Conservation (phyloP, 1,140 invertebrate species). For the Nephila pilipes region DNA sequence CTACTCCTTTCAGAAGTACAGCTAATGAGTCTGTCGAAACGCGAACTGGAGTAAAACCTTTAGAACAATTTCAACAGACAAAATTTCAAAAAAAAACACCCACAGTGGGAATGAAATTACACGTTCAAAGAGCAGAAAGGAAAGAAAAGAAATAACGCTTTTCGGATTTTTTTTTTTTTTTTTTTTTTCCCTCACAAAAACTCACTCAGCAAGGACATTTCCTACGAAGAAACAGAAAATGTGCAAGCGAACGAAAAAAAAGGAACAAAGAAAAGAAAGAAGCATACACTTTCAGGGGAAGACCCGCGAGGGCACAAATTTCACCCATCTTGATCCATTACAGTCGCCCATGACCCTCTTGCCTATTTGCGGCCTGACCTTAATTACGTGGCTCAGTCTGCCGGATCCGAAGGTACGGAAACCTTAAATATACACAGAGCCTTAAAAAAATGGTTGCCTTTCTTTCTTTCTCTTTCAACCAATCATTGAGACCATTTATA, state of each 20-base stretch:
- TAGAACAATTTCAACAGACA: too few species aligned
- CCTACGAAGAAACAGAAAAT: background rate
- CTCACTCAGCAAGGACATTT: background rate
- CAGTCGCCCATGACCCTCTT: constrained; percentile 45
- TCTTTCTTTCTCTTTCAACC: background rate
- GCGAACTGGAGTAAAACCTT: too few species aligned
- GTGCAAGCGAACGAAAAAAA: background rate
- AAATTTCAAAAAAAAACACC: too few species aligned
- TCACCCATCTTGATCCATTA: background rate
- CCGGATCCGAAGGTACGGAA: background rate
- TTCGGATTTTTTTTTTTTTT: background rate
- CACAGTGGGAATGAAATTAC: too few species aligned
- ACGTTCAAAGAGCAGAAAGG: background rate
- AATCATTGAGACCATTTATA: too few species aligned
- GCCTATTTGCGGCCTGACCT: constrained; percentile 59
- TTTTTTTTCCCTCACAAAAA: background rate
- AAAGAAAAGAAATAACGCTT: background rate
- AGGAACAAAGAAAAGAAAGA: background rate
- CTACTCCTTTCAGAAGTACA: too few species aligned
- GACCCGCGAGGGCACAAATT: background rate
- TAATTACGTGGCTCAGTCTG: constrained; percentile 52
- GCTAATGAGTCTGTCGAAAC: too few species aligned
- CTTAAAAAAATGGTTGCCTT: background rate
- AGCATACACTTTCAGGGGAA: background rate
- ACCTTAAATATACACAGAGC: background rate